Evolutionary conservation across 2,797 vertebrate species (phyloP).

Genomic region (Sylvia borin): DNA sequence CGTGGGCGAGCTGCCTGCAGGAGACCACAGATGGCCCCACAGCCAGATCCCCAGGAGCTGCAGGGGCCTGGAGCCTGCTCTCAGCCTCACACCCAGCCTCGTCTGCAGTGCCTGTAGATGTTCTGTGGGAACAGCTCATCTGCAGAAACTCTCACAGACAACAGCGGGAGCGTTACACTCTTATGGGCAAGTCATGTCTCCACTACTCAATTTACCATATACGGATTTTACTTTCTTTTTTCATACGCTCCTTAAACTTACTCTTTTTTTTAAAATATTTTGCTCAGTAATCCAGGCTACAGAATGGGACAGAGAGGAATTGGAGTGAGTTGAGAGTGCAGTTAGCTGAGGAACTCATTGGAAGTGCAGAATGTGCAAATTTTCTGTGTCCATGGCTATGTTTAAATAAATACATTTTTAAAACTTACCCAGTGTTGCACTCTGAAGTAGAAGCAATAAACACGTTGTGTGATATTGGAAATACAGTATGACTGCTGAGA

Average conservation of each 20-base stretch:
- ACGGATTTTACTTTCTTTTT: background rate
- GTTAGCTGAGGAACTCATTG: background rate
- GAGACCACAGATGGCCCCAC: fast-evolving
- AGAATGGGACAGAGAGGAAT: background rate
- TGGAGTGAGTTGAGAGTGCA: background rate
- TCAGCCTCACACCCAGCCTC: background rate
- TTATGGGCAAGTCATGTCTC: background rate
- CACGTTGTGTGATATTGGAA: background rate
- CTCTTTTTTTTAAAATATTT: too few species aligned
- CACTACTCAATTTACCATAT: too few species aligned
- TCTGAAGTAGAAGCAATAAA: background rate
- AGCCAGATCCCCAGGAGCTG: background rate
- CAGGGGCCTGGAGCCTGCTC: background rate
- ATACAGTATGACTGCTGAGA: background rate
- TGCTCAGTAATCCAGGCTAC: background rate
- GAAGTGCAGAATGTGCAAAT: background rate
- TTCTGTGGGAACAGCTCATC: background rate
- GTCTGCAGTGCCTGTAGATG: too few species aligned
- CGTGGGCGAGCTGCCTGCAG: background rate
- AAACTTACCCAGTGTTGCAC: background rate
- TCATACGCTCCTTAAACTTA: background rate
- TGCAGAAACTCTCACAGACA: background rate
- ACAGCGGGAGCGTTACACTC: background rate
- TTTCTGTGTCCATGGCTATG: background rate
- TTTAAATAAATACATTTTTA: background rate